These are phyloP conservation scores for Tor tambroides DNA, from an alignment of 2,113 vertebrate species.

Conservation along the genomic window DNA sequence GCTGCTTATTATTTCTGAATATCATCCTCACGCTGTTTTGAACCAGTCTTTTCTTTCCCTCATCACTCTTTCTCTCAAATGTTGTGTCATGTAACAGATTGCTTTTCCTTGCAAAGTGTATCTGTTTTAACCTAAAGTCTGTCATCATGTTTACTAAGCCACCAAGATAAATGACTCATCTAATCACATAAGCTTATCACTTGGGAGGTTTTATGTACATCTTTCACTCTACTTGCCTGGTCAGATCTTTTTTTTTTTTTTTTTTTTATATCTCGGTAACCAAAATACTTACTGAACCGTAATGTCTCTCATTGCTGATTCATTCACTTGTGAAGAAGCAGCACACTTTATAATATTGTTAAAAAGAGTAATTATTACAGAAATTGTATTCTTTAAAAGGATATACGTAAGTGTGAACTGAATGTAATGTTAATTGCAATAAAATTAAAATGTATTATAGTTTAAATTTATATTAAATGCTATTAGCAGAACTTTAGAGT, in stretches of 20 bases:
- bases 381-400: neutral
- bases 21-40: neutral
- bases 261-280: neutral
- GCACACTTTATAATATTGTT: no score
- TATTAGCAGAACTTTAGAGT: no score
- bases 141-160: slow-evolving; percentile 13
- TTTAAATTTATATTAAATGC: no score
- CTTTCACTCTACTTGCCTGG: neutral
- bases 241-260: neutral
- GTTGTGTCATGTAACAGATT: slow-evolving; percentile 15
- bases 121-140: neutral
- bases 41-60: neutral
- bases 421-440: no score
- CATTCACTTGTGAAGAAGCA: neutral
- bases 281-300: neutral
- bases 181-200: slow-evolving; percentile 1
- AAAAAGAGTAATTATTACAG: neutral
- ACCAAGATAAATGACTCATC: slow-evolving; percentile 14
- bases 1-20: slow-evolving; percentile 1
- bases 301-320: neutral
- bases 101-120: neutral
- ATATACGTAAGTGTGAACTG: no score
- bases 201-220: neutral
- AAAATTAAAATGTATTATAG: no score
- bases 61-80: slow-evolving; percentile 21